phyloP scores from a whole-genome alignment of 30 jellyfish, hydroid and myxozoan species.

The Aurelia aurita region DNA sequence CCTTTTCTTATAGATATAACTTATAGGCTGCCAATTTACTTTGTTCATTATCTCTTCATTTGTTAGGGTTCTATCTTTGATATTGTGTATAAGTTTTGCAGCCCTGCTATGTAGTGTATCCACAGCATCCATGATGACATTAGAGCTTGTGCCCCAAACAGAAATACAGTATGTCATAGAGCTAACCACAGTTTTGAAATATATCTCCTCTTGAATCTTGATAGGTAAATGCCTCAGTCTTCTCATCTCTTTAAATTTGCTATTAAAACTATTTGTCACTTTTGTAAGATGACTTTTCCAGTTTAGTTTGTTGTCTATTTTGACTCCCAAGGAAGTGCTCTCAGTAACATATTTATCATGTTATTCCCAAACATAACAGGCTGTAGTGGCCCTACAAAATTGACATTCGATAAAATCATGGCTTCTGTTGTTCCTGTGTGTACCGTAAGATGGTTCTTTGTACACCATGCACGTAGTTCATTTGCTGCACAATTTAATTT shows the following conservation, averaged over 20 bases:
- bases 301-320: too few relatives aligned
- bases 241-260: too few relatives aligned
- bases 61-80: slow-evolving; percentile 32
- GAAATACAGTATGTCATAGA: slow-evolving; percentile 35
- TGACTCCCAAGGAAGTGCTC: slow-evolving; percentile 40
- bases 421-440: too few relatives aligned
- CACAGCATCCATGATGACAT: neutral
- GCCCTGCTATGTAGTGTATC: too few relatives aligned
- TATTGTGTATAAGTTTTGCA: slow-evolving; percentile 35
- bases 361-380: slow-evolving; percentile 37
- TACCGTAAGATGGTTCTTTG: too few relatives aligned
- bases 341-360: slow-evolving; percentile 17
- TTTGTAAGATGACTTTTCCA: too few relatives aligned
- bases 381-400: slow-evolving; percentile 44
- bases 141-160: slow-evolving; percentile 24
- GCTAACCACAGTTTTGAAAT: slow-evolving; percentile 14
- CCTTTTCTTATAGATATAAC: too few relatives aligned
- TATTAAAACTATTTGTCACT: too few relatives aligned
- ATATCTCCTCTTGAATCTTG: slow-evolving; percentile 30
- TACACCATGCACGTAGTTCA: too few relatives aligned
- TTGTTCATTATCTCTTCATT: slow-evolving; percentile 42
- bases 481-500: too few relatives aligned
- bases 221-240: slow-evolving; percentile 30
- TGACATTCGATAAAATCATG: slow-evolving; percentile 42
- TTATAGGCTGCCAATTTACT: slow-evolving; percentile 54